Evolutionary conservation across 1,140 invertebrate genomes (phyloP).

Genomic region (Teleopsis dalmanni): DNA sequence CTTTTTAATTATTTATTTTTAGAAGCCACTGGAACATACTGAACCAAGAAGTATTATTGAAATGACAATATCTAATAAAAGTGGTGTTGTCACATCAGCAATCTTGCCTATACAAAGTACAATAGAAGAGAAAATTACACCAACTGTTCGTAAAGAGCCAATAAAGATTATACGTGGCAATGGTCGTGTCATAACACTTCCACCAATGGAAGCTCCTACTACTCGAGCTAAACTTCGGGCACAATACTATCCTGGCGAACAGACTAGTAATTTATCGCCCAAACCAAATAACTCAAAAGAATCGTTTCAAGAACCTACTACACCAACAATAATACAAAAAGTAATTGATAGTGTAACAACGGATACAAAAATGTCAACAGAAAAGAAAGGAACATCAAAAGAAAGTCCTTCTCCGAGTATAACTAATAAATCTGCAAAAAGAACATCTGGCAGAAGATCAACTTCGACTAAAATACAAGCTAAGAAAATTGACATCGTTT

Average conservation of each 20-base stretch:
- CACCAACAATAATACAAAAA: no score
- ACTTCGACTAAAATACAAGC: not conserved
- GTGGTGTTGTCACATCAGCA: not conserved
- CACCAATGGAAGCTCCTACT: conserved; percentile 70
- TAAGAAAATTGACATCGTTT: conserved; percentile 39
- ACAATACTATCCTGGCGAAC: conserved; percentile 22
- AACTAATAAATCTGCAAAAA: conserved; percentile 1
- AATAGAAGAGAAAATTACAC: not conserved
- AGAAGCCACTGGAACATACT: not conserved
- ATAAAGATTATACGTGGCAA: conserved; percentile 63
- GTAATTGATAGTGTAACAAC: no score
- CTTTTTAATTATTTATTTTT: no score
- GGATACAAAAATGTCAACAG: no score
- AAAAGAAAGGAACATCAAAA: conserved; percentile 9
- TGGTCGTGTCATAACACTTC: conserved; percentile 63
- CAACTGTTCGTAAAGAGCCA: conserved; percentile 46
- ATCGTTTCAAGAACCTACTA: no score
- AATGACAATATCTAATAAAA: conserved; percentile 12
- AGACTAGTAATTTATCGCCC: not conserved
- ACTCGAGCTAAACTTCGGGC: conserved; percentile 49
- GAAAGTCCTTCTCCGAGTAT: not conserved
- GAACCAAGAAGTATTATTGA: conserved; percentile 12
- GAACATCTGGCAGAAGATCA: not conserved
- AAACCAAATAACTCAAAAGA: no score
- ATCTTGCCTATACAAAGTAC: not conserved